Base-by-base conservation (phyloP, 2,113 vertebrate species). In the Panurus biarmicus region DNA sequence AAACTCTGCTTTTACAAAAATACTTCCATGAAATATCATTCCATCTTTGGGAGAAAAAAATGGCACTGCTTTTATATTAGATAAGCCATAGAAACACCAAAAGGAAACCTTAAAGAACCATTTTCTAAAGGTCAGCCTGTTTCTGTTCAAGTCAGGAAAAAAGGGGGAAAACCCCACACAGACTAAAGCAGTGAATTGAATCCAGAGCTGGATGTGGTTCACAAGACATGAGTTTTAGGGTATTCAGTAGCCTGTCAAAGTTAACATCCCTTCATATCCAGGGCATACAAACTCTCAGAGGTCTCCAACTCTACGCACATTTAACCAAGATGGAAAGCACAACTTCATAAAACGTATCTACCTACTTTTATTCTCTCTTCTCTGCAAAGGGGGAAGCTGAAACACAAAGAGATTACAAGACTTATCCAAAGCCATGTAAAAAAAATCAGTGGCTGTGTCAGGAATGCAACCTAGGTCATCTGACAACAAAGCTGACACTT, bases 91-190 rank as follows among this genome's bases (percentile, higher is more conserved):
- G 58, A 82, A 85, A 75, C 3, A 57, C 26, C 50, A 94, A 79
- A 94, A 76, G 33, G 24, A 38, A 79, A 38, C 71, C 86, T 53
- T 74, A 67, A 58, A 79, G 47, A 36, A 83, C 7, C 6, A 12
- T 18, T 85, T 94, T 65, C 19, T 14, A 85, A 74, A 82, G 36
- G 25, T 73, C 15, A 38, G 31, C 14, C 29, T 73, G 17, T 42
- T 76, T 69, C 47, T 89, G 47, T 45, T 71, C 3, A 18, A 66
- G 28, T 57, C 22, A 71, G 35, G 56, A 65, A 38, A 66, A 76
- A 67, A 18, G 0, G 10, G 2, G 2, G 4, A 12, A 61, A n/a
- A 40, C 10, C 13, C 14, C 48, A 51, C 21, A 48, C 0, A 70
- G 42, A 64, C 23, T 67, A 79, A 79, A 78, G 50, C 42, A 87